phyloP scores from a whole-genome alignment of 2,888 invertebrate species.

The Folsomia candida region DNA sequence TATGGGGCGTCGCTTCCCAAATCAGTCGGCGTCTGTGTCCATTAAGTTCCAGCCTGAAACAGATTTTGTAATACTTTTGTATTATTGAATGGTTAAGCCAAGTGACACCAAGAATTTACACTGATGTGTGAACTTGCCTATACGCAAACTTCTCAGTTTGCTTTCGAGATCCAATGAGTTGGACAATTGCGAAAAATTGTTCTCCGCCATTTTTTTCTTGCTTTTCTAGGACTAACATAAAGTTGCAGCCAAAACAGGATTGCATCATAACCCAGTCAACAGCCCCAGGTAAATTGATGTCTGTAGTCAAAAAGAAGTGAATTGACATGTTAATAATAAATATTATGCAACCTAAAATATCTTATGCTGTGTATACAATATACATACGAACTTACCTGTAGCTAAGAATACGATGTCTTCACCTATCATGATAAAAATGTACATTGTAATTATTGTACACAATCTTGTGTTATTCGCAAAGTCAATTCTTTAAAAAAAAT shows the following conservation, averaged over 20 bases:
- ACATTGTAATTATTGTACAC: not conserved
- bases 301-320: slow-evolving; percentile 95
- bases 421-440: slow-evolving; percentile 57
- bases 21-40: slow-evolving; percentile 60
- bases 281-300: slow-evolving; percentile 97
- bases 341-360: no score
- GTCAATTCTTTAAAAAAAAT: not conserved
- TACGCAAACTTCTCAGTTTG: slow-evolving; percentile 99
- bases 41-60: slow-evolving; percentile 60
- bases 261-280: slow-evolving; percentile 99
- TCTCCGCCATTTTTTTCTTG: slow-evolving; percentile 97
- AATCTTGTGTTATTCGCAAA: not conserved
- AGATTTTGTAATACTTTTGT: not conserved
- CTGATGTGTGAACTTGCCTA: slow-evolving; percentile 61
- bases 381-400: no score
- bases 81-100: not conserved
- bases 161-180: slow-evolving; percentile 95
- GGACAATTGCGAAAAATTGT: slow-evolving; percentile 97
- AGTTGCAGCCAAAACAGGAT: slow-evolving; percentile 97
- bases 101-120: not conserved
- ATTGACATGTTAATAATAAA: no score
- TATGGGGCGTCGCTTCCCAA: slow-evolving; percentile 64
- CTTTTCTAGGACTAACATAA: slow-evolving; percentile 98
- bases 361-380: no score
- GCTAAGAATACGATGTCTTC: slow-evolving; percentile 99